These are phyloP conservation scores for Anolis carolinensis DNA, from an alignment of 2,113 vertebrate genomes.

Conservation along the genomic window DNA sequence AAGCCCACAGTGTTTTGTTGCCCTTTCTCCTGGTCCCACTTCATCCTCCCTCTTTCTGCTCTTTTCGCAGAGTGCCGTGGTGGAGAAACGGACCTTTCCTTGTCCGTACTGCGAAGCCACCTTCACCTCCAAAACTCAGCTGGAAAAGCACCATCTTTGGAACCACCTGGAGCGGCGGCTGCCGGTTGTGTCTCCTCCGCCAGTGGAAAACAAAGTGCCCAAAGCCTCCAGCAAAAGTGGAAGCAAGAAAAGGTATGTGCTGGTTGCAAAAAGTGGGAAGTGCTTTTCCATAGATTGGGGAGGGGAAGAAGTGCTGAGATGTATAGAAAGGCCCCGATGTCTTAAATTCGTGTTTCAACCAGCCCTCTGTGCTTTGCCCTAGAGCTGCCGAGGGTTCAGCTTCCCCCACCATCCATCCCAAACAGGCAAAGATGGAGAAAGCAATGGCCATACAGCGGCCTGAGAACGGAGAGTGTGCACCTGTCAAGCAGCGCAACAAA, in stretches of 20 bases:
- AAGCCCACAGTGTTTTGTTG: neutral
- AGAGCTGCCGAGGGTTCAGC: slow-evolving; percentile 87
- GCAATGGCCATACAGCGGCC: slow-evolving; percentile 73
- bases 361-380: slow-evolving; percentile 70
- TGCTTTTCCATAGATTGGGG: slow-evolving; percentile 10
- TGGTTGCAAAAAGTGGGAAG: slow-evolving; percentile 14
- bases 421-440: slow-evolving; percentile 88
- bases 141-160: slow-evolving; percentile 95
- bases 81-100: slow-evolving; percentile 88
- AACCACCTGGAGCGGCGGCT: slow-evolving; percentile 88
- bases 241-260: slow-evolving; percentile 89
- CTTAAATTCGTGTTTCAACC: slow-evolving; percentile 60
- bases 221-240: slow-evolving; percentile 80
- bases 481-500: slow-evolving; percentile 75
- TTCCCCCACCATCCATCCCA: slow-evolving; percentile 84
- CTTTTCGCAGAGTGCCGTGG: slow-evolving; percentile 79
- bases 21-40: neutral
- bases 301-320: slow-evolving; percentile 9
- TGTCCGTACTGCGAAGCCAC: slow-evolving; percentile 92
- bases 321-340: slow-evolving; percentile 32
- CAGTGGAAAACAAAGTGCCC: slow-evolving; percentile 78
- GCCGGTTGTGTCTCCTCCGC: slow-evolving; percentile 65
- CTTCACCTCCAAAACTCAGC: slow-evolving; percentile 93
- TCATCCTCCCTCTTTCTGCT: slow-evolving; percentile 1
- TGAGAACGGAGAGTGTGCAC: slow-evolving; percentile 84